phyloP scores from a whole-genome alignment of 2,888 invertebrate species.

The Taphrorychus bicolor region DNA sequence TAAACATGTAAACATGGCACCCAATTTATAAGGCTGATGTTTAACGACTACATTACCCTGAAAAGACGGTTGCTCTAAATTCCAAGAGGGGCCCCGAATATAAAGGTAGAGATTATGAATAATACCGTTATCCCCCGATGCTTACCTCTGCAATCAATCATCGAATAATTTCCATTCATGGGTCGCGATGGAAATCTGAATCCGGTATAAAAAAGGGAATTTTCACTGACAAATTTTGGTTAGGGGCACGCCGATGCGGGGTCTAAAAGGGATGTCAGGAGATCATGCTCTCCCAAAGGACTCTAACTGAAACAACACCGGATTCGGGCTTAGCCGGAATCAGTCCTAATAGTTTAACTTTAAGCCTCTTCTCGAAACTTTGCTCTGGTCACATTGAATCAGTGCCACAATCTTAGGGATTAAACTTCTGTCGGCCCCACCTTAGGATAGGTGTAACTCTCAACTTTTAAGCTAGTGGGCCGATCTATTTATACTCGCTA shows the following conservation, averaged over 20 bases:
- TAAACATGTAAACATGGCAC: slow-evolving; percentile 37
- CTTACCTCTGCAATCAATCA: slow-evolving; percentile 43
- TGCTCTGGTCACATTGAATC: slow-evolving; percentile 47
- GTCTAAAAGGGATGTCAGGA: slow-evolving; percentile 19
- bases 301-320: slow-evolving; percentile 33
- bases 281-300: slow-evolving; percentile 13
- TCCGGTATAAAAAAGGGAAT: slow-evolving; percentile 29
- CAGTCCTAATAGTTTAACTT: slow-evolving; percentile 52
- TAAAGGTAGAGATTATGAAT: slow-evolving; percentile 53
- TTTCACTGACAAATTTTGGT: slow-evolving; percentile 35
- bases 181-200: slow-evolving; percentile 37
- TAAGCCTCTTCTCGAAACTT: slow-evolving; percentile 51
- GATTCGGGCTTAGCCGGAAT: slow-evolving; percentile 52
- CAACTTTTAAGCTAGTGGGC: not conserved
- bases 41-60: slow-evolving; percentile 46
- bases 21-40: slow-evolving; percentile 47
- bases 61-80: slow-evolving; percentile 44
- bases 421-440: slow-evolving; percentile 46
- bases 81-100: slow-evolving; percentile 44
- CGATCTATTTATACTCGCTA: not conserved
- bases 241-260: not conserved
- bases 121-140: slow-evolving; percentile 47
- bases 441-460: slow-evolving; percentile 39
- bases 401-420: slow-evolving; percentile 50
- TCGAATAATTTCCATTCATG: slow-evolving; percentile 42